Conservation (phyloP, 2,888 invertebrate species). For the Nemoura dubitans region DNA sequence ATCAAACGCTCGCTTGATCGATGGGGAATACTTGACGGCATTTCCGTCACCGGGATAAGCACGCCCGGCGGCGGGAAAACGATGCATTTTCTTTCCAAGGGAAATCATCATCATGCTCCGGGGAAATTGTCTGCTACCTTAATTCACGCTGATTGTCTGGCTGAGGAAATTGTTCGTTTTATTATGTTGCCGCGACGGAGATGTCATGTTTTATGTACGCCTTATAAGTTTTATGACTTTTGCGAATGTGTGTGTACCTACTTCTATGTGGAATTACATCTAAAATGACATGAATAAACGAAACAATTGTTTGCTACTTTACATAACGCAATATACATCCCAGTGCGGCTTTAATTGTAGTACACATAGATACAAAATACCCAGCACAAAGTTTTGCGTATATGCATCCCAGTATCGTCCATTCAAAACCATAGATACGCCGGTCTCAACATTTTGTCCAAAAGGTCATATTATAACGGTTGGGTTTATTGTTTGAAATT, state of each 20-base stretch:
- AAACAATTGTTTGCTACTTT: background rate
- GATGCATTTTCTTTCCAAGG: background rate
- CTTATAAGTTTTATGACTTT: background rate
- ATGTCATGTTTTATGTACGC: background rate
- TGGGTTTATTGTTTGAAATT: too few species aligned
- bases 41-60: background rate
- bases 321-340: background rate
- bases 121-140: background rate
- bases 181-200: background rate
- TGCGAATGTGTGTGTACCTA: background rate
- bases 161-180: background rate
- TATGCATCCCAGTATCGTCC: too few species aligned
- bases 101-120: background rate
- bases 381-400: too few species aligned
- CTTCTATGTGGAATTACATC: background rate
- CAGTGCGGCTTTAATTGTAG: background rate
- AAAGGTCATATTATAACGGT: too few species aligned
- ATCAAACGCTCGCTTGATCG: conserved; percentile 16
- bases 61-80: background rate
- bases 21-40: background rate
- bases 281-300: background rate
- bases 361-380: too few species aligned
- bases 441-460: too few species aligned
- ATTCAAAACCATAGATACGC: too few species aligned
- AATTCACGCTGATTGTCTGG: background rate